phyloP scores from a whole-genome alignment of 2,113 vertebrate species.

The Arenaria interpres region DNA sequence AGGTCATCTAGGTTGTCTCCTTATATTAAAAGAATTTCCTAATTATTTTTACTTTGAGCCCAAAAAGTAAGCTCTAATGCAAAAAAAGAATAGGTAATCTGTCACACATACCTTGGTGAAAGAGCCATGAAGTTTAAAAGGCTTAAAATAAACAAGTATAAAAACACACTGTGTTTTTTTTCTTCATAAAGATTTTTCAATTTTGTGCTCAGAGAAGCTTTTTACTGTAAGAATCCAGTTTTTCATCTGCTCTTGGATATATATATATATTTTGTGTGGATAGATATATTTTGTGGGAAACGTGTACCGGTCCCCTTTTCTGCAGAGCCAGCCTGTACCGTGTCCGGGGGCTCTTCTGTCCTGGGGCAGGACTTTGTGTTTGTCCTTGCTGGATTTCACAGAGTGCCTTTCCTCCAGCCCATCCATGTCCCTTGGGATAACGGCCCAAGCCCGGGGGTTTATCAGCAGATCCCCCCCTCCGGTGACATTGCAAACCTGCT shows the following conservation, averaged over 20 bases:
- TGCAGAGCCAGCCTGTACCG: neutral
- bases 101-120: neutral
- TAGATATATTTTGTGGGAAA: neutral
- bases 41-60: neutral
- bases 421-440: neutral
- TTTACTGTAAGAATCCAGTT: neutral
- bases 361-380: neutral
- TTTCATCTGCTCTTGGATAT: neutral
- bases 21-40: neutral
- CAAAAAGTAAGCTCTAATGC: neutral
- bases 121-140: neutral
- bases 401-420: neutral
- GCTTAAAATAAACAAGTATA: neutral
- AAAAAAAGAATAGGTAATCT: neutral
- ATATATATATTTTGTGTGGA: neutral
- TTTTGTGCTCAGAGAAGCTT: neutral
- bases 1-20: neutral
- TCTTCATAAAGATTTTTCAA: neutral
- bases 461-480: neutral
- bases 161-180: neutral
- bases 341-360: neutral
- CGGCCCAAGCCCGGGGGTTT: neutral
- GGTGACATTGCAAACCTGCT: neutral
- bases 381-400: neutral
- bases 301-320: neutral